Base-by-base conservation (phyloP, 2,113 vertebrate species). In the Xiphorhynchus elegans region DNA sequence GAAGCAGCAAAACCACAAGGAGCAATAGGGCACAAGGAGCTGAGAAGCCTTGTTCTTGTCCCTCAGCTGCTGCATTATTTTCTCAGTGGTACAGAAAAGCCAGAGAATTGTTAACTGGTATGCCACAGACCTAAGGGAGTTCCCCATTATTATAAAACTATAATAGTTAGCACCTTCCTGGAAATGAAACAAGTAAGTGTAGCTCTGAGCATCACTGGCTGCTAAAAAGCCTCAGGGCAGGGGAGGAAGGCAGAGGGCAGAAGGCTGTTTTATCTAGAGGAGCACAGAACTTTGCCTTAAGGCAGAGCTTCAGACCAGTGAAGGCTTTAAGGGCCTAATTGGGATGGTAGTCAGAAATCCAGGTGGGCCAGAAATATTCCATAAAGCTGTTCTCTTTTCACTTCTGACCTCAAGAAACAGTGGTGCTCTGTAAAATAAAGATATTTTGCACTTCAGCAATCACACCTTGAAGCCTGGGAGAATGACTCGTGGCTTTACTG, bases 101-200 rank as follows among this genome's bases (percentile, higher is more conserved):
- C 35, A 90, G 46, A 40, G 42, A 81, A 35, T 42, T 58, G 9
- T 42, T 52, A 55, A 74, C 6, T 58, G 44, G 20, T 39, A 26
- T 2, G 8, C 18, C 1, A 1, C 15, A 8, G 25, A 69, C 9
- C 21, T 14, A 12, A 49, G 5, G 14, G 40, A 14, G 10, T 25
- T 66, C 11, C 11, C 8, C 11, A 18, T n/a, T n/a, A n/a, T n/a
- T 58, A 3, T n/a, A n/a, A n/a, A 78, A 44, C 24, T 62, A 46
- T 25, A 20, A 62, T 17, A 53, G 26, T 23, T 72, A 49, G 13
- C 18, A 67, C 7, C 7, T 72, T 58, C 13, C 9, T 87, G 39
- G 58, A 52, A 84, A 39, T 39, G 15, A 62, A 63, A 39, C 5
- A 44, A 20, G 18, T 40, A 20, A 19, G 5, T 42, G 13, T 26